Base-by-base conservation (phyloP, 2,113 vertebrate genomes). In the Stomatorhinus ivindoensis region DNA sequence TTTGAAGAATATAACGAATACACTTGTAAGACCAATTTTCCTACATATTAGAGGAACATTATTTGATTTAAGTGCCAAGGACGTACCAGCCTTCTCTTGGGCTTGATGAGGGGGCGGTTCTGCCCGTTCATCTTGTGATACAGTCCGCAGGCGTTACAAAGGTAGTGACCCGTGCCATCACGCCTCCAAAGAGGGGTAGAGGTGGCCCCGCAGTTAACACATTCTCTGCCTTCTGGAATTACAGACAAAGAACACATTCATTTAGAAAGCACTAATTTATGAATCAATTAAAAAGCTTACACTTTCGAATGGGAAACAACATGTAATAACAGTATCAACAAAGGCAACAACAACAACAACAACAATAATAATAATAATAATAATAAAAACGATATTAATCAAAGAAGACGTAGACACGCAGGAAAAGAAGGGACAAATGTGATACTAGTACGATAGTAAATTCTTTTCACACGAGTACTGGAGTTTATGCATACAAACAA, bases 61-160 rank as follows among this genome's bases (percentile, higher is more conserved):
- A 91, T 8, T 27, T n/a, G 87, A 27, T 50, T n/a, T 46, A 50
- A 88, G 92, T 92, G 93, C 90, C 91, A 86, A 89, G 80, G 44
- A 98, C 98, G 96, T 96, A 99, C 98, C 98, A 99, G 97, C 93
- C 98, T 97, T 95, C 98, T 95, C 96, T 99, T 99, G 95, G 98
- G 98, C 92, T 99, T 99, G 95, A 99, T 99, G 92, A 99, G 97
- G 55, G 98, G 98, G 89, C 98, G 97, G 92, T 99, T 99, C 97
- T 99, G 98, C 90, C 98, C 98, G 0, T 99, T 99, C 98, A 99
- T 99, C 96, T 99, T 99, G 95, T 99, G 98, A 95, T 99, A 99
- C 91, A 99, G 98, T 93, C 98, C 98, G 89, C 98, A 99, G 95
- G 98, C 98, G 46, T 99, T 99, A 95, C 98, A 99, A 94, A 99